Evolutionary conservation across 2,113 vertebrate genomes (phyloP).

Genomic region (Choloepus hoffmanni): DNA sequence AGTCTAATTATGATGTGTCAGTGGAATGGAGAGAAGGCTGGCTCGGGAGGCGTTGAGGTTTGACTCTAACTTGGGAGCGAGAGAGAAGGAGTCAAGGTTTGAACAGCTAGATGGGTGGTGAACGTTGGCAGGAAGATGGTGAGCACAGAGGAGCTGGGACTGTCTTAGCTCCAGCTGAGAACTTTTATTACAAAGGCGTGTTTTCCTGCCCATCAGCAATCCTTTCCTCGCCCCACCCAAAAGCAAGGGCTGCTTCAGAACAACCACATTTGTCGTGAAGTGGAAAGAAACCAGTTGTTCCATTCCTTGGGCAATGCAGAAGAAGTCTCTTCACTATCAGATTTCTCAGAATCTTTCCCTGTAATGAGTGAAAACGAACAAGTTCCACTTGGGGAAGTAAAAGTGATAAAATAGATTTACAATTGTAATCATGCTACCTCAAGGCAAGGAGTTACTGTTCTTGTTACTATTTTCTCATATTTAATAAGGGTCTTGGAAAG

Average conservation of each 20-base stretch:
- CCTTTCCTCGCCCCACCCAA: not conserved
- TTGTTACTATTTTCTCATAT: not conserved
- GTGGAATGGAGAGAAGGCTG: not conserved
- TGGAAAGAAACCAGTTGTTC: not conserved
- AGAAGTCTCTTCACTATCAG: not conserved
- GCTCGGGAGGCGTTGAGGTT: not conserved
- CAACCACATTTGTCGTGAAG: not conserved
- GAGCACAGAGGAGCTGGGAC: not conserved
- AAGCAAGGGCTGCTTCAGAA: not conserved
- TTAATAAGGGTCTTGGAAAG: constrained; percentile 6
- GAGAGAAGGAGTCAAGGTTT: not conserved
- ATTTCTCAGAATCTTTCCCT: constrained; percentile 6
- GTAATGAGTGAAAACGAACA: not conserved
- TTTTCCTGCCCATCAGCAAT: not conserved
- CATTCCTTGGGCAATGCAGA: not conserved
- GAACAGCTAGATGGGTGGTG: not conserved
- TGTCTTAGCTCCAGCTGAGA: not conserved
- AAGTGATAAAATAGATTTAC: not conserved
- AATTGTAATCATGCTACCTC: not conserved
- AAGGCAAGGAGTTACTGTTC: not conserved
- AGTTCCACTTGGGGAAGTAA: not conserved
- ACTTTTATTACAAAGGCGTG: not conserved
- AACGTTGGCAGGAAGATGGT: not conserved
- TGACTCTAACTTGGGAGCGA: not conserved
- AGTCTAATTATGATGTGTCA: not conserved